A percentile compares a stretch with the other conserved stretches of the same genome.
phyloP scores from a whole-genome alignment of 2,113 vertebrate genomes.

The Pangasianodon gigas region DNA sequence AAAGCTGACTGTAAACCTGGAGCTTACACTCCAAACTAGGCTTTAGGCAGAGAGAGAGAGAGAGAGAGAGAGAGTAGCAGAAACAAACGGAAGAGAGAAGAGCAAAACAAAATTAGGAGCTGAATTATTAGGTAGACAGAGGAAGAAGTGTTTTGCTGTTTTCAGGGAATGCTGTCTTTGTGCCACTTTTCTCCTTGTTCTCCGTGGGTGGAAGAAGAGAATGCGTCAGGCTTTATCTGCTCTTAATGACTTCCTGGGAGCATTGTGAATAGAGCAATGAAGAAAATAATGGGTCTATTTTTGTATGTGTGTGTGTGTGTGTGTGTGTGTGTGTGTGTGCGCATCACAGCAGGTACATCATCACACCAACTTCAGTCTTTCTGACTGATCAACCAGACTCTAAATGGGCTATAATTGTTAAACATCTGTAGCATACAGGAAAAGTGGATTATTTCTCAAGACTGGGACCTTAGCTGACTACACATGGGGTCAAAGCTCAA shows the following conservation, averaged over 20 bases:
- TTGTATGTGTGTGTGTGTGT: neutral
- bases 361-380: neutral
- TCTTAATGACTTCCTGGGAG: slow-evolving; percentile 69
- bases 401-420: slow-evolving; percentile 4
- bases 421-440: slow-evolving; percentile 7
- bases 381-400: neutral
- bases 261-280: slow-evolving; percentile 63
- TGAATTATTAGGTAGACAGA: neutral
- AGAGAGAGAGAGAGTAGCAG: neutral
- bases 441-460: neutral
- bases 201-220: slow-evolving; percentile 61
- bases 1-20: slow-evolving; percentile 5
- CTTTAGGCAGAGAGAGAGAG: neutral
- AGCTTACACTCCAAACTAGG: neutral
- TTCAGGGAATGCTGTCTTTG: slow-evolving; percentile 43
- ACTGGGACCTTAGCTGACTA: neutral
- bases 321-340: neutral
- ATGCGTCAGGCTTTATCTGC: slow-evolving; percentile 67
- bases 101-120: neutral
- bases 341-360: neutral
- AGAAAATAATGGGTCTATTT: slow-evolving; percentile 49
- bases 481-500: slow-evolving; percentile 27
- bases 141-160: neutral
- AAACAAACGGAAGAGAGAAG: neutral
- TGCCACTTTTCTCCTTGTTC: slow-evolving; percentile 58